Conservation (phyloP, 2,888 invertebrate species). For the Thalpophila matura region DNA sequence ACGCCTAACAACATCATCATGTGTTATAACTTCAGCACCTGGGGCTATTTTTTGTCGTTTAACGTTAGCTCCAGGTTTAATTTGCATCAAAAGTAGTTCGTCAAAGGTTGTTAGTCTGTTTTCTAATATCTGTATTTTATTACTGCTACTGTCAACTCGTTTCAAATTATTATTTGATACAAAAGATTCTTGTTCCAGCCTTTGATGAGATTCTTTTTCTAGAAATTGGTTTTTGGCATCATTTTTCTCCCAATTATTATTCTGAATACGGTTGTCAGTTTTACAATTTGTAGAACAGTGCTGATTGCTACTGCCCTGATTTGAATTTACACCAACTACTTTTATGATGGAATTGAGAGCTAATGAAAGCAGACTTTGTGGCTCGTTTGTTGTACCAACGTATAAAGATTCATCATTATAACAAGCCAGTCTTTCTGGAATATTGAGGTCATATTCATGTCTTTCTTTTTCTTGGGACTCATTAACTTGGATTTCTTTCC, state of each 20-base stretch:
- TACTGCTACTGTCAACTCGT: constrained; percentile 1
- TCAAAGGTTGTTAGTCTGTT: constrained; percentile 4
- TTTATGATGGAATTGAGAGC: background rate
- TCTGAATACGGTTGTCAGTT: constrained; percentile 4
- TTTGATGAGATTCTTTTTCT: constrained; percentile 1
- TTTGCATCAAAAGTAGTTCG: constrained; percentile 4
- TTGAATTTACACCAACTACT: too few species aligned
- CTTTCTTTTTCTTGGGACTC: constrained; percentile 16
- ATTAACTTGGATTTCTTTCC: constrained; percentile 28
- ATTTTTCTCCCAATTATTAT: background rate
- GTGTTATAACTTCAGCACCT: constrained; percentile 7
- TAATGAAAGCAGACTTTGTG: constrained; percentile 5
- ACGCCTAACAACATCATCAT: constrained; percentile 2
- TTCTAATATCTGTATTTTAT: constrained; percentile 3
- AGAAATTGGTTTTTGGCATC: background rate
- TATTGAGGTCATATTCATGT: constrained; percentile 12
- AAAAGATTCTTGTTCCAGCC: constrained; percentile 3
- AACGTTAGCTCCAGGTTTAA: constrained; percentile 2
- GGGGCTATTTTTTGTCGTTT: constrained; percentile 9
- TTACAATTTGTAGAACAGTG: background rate
- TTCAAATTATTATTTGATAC: constrained; percentile 6
- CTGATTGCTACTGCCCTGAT: too few species aligned
- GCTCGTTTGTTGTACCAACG: constrained; percentile 14
- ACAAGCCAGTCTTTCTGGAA: constrained; percentile 3
- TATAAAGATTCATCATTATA: constrained; percentile 4